Conservation (phyloP, 2,797 vertebrate genomes). For the Anableps anableps region DNA sequence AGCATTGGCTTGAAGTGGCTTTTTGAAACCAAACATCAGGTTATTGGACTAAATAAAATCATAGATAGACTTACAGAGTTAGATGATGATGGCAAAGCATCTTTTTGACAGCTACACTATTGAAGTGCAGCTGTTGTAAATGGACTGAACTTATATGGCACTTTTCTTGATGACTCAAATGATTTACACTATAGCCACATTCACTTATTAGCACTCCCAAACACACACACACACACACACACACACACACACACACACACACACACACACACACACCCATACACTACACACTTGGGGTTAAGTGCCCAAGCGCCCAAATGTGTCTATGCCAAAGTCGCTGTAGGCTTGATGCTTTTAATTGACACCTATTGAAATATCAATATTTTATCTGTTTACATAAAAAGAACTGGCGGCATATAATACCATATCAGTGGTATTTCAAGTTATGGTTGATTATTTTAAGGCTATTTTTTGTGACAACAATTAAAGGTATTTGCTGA, state of each 20-base stretch:
- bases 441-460: not conserved
- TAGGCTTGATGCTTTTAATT: too few relatives aligned
- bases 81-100: not conserved
- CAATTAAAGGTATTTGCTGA: not conserved
- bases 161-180: not conserved
- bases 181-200: too few relatives aligned
- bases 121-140: not conserved
- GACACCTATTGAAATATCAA: not conserved
- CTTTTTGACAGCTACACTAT: not conserved
- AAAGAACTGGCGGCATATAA: not conserved
- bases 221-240: not conserved
- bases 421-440: not conserved
- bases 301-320: too few relatives aligned
- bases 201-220: not conserved
- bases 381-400: not conserved
- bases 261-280: not conserved
- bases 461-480: not conserved
- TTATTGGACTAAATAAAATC: not conserved
- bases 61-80: not conserved
- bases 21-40: not conserved
- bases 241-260: too few relatives aligned
- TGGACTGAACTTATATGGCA: not conserved
- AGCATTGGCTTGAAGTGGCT: not conserved
- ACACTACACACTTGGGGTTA: not conserved
- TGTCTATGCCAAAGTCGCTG: too few relatives aligned